Evolutionary conservation across 2,888 invertebrate species (phyloP), one percentile per base, ranked within the genome.

Genomic region (Portevinia maculata): DNA sequence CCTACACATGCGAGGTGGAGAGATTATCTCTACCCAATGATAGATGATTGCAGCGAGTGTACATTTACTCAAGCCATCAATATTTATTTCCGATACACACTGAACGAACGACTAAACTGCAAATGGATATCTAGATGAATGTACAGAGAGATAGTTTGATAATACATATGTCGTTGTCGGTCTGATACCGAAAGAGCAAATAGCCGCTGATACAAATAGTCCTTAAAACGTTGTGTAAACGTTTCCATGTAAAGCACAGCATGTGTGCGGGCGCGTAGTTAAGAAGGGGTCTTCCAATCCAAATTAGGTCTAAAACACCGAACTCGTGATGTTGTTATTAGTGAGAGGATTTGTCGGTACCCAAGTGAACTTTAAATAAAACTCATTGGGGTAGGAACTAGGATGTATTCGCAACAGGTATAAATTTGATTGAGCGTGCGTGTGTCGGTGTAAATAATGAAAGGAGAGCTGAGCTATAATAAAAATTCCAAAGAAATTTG

Each of bases 1-100:
- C 39, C 3, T 7, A 19, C 55, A 48, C n/a, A 30, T 39, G 46
- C 24, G 15, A 9, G 9, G 17, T 8, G 32, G 60, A 8, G 28
- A 50, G 39, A 67, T 55, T 73, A 60, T 65, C 73, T 37, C 73
- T 70, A 69, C 70, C 76, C 71, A 81, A 81, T 81, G 81, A 81
- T 76, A 81, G 81, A 81, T 81, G 81, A 81, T 76, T 76, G 76
- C 70, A 81, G 53, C 39, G 64, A 81, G 70, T 81, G 76, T 70
- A 81, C 70, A 81, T 76, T 65, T 71, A 81, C 81, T 65, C 64
- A 81, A 70, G 65, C 65, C 81, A 81, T 81, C 81, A 81, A 81
- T 76, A 76, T 81, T 76, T 76, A 81, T 81, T 81, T 81, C 71
- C 64, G 13, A 11, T 50, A 30, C 60, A 67, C 34, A 17, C 28